A percentile compares a stretch with the other conserved stretches of the same genome.
These are phyloP conservation scores for Grammomys dolichurus DNA, from an alignment of 2,113 vertebrate species.

Conservation along the genomic window DNA sequence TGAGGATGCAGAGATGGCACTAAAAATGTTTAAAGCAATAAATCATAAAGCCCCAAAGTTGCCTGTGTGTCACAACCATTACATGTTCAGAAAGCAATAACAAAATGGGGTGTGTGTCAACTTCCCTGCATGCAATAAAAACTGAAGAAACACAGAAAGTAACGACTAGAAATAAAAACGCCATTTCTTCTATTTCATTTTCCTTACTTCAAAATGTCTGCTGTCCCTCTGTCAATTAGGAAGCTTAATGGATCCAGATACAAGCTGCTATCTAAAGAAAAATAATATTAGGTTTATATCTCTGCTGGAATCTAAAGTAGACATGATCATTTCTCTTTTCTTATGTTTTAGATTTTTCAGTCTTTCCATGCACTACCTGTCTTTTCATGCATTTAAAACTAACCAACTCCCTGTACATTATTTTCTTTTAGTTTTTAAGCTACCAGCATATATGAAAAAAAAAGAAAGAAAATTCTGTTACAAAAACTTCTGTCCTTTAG, in stretches of 20 bases:
- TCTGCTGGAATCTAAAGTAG: constrained; percentile 70
- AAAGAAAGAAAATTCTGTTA: not conserved
- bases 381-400: constrained; percentile 65
- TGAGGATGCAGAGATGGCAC: constrained; percentile 55
- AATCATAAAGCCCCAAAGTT: constrained; percentile 63
- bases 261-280: constrained; percentile 46
- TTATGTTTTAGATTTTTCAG: constrained; percentile 45
- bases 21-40: constrained; percentile 69
- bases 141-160: constrained; percentile 56
- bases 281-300: not conserved
- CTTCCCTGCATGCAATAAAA: constrained; percentile 59
- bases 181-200: constrained; percentile 56
- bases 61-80: constrained; percentile 51
- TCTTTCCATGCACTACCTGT: constrained; percentile 12
- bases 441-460: constrained; percentile 19
- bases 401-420: not conserved
- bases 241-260: constrained; percentile 34
- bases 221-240: constrained; percentile 59
- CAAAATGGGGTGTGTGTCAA: constrained; percentile 39
- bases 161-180: constrained; percentile 56
- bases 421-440: constrained; percentile 57
- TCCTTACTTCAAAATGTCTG: constrained; percentile 64
- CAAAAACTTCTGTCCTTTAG: constrained; percentile 55
- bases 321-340: constrained; percentile 11
- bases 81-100: constrained; percentile 66